Base-by-base conservation (phyloP, 1,140 invertebrate species). In the Charaxes varanes region DNA sequence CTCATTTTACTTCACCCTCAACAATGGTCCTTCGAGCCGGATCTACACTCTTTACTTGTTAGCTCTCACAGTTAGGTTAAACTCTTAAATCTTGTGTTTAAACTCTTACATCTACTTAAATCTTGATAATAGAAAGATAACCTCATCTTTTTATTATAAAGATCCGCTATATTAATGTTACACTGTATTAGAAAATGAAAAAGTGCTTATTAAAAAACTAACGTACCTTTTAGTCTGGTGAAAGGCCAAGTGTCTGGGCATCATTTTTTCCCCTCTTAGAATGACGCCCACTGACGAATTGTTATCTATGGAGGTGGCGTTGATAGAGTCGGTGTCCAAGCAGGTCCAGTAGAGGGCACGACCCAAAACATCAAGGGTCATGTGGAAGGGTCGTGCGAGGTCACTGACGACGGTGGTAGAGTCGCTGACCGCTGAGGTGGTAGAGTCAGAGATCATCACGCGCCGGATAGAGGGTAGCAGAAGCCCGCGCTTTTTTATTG, bases 311-410 rank as follows among this genome's bases (percentile, higher is more conserved):
- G 91, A 88, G 0, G 95, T 97, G 0, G 95, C 92, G 72, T 97
- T 97, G 16, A 98, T 97, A 0, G 92, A 91, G 69, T 97, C 92
- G 11, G 91, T 90, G 14, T 88, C 83, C 0, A 89, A 82, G 60
- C 94, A 96, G 0, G 94, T 93, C 95, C 95, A 97, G 82, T 94
- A 97, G 0, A 98, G 65, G 0, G 94, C 71, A 13, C 94, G 85
- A 0, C 94, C 91, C 14, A 94, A 87, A 0, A 94, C 89, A 72
- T 98, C 96, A 3, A 98, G 80, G 0, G 93, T 94, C 42, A 97
- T 87, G 73, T 97, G 94, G 68, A 90, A 93, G 0, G 94, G 93
- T 8, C 85, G 62, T 0, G 78, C 66, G 62, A 43, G 64, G 24
- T 48, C 87, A 68, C 37, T 87, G 52, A 94, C 85, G 3, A 92